These are phyloP conservation scores for Enoplosus armatus DNA, from an alignment of 2,797 vertebrate genomes.

Conservation along the genomic window DNA sequence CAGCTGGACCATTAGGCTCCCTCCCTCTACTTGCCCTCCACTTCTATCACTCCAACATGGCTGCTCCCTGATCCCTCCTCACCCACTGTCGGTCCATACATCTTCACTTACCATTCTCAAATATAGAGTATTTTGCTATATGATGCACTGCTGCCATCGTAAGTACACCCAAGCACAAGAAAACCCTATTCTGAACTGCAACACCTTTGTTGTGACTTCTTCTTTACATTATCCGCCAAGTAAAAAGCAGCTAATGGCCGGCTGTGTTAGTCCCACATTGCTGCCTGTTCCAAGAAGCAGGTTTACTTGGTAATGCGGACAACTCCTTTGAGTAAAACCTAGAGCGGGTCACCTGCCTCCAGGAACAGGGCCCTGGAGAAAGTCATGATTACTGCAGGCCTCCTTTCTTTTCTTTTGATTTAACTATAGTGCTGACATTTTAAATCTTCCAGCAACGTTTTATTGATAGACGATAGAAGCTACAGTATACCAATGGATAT, in stretches of 20 bases:
- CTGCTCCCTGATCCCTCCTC: conserved; percentile 30
- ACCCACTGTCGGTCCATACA: background rate
- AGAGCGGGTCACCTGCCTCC: background rate
- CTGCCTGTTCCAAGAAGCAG: background rate
- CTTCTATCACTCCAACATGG: conserved; percentile 53
- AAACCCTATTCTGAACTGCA: background rate
- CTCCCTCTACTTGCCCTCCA: conserved; percentile 50
- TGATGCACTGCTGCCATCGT: background rate
- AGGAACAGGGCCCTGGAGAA: background rate
- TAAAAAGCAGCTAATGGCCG: conserved; percentile 3
- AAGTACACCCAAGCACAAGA: background rate
- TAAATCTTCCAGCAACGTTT: background rate
- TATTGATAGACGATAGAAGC: background rate
- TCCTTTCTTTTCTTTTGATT: conserved; percentile 1
- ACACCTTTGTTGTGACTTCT: background rate
- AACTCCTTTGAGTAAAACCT: background rate
- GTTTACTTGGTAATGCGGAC: background rate
- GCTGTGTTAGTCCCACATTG: background rate
- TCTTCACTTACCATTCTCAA: conserved; percentile 6
- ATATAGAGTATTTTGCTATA: background rate
- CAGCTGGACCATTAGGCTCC: conserved; percentile 88
- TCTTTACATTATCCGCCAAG: background rate
- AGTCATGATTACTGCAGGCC: background rate
- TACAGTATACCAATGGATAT: background rate
- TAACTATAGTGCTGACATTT: background rate